These are phyloP conservation scores for Hoplodrina ambigua DNA, from an alignment of 2,888 invertebrate species.

Conservation along the genomic window DNA sequence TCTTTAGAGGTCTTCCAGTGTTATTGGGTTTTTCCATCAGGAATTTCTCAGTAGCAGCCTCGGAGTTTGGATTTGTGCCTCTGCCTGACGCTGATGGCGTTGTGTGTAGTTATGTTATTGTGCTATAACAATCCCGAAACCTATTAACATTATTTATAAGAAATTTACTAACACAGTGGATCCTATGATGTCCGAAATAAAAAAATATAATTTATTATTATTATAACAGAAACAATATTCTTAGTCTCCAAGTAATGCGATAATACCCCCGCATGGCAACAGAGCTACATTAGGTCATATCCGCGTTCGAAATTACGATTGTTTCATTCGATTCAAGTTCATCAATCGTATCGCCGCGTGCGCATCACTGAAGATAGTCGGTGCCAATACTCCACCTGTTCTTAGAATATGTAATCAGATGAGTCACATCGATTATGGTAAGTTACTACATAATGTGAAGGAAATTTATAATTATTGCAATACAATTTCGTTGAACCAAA, in stretches of 20 bases:
- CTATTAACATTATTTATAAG: too few relatives aligned
- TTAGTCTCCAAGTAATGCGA: too few relatives aligned
- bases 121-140: too few relatives aligned
- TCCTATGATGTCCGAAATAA: too few relatives aligned
- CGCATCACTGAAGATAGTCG: slow-evolving; percentile 17
- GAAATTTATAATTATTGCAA: slow-evolving; percentile 1
- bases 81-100: too few relatives aligned
- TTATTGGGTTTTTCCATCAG: too few relatives aligned
- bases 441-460: slow-evolving; percentile 6
- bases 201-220: too few relatives aligned
- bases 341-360: slow-evolving; percentile 31
- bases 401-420: slow-evolving; percentile 42
- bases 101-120: too few relatives aligned
- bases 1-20: too few relatives aligned
- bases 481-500: neutral
- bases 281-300: slow-evolving; percentile 36
- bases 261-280: slow-evolving; percentile 17
- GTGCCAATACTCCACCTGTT: slow-evolving; percentile 52
- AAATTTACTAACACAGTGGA: too few relatives aligned
- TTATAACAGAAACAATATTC: neutral
- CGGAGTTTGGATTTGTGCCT: too few relatives aligned
- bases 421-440: slow-evolving; percentile 29
- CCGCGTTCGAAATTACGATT: slow-evolving; percentile 43
- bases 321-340: slow-evolving; percentile 36
- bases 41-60: too few relatives aligned